Base-by-base conservation (phyloP, 2,888 invertebrate species). In the Microchrysa polita region DNA sequence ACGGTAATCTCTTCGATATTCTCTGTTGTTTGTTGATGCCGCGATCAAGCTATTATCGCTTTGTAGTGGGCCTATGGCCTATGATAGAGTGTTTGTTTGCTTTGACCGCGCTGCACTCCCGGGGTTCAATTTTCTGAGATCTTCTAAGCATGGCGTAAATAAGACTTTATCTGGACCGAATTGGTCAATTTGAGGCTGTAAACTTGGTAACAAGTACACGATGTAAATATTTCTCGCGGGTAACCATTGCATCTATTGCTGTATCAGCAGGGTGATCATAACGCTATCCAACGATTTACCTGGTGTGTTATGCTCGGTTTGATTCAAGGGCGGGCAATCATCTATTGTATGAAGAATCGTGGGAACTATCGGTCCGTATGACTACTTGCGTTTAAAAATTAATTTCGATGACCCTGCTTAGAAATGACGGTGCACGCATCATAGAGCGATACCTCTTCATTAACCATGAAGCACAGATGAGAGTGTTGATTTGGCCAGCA, bases 131-230 rank as follows among this genome's bases (percentile, higher is more conserved):
- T 40, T 40, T 10, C 67, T 48, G n/a, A 53, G 69, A 16, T 14
- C 40, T n/a, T 57, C 14, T 34, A 34, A 7, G 27, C 27, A 40
- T 67, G 63, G 65, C 71, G 73, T 72, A 73, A 73, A 71, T 73
- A 75, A 75, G 71, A 71, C 75, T 75, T 75, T 75, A 75, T 75
- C 75, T 75, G 75, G 71, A 73, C 71, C 75, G 75, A 75, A 75
- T 75, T 67, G 75, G 73, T 75, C 75, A 72, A 75, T 75, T 75
- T 73, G 75, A 67, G 53, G 69, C 40, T 57, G 23, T 61, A 74
- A 67, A 74, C 72, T 72, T 67, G 67, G 67, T 67, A 34, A 34
- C 27, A 53, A 55, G 57, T 55, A 55, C 69, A 69, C 27, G 4
- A 34, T 5, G 27, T 7, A 2, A 16, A 55, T 22, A 10, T 18